Evolutionary conservation across 92 coral and sea anemone genomes (phyloP).

Genomic region (Epizoanthus ramosus): DNA sequence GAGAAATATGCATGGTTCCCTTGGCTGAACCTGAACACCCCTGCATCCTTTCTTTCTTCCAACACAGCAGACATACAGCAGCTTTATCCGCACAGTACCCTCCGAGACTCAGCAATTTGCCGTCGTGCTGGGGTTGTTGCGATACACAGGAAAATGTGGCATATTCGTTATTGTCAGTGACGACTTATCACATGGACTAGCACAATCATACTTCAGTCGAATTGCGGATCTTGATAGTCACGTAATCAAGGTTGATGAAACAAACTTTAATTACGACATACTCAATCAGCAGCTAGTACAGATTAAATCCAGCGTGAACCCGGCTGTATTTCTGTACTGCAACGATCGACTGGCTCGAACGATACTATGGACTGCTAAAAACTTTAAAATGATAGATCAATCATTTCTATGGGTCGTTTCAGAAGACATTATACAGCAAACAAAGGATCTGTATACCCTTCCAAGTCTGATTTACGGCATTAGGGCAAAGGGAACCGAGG

Average conservation of each 20-base stretch:
- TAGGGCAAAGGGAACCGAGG: conserved; percentile 34
- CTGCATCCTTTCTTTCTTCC: not conserved
- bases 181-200: conserved; percentile 70
- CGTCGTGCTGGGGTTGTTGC: conserved; percentile 58
- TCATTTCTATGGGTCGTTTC: conserved; percentile 78
- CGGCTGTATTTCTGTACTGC: conserved; percentile 67
- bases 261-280: conserved; percentile 7
- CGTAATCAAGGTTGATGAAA: conserved; percentile 53
- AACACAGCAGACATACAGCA: conserved; percentile 64
- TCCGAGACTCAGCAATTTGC: conserved; percentile 61
- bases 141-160: conserved; percentile 60
- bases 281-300: conserved; percentile 45
- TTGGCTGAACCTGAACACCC: not conserved
- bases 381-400: conserved; percentile 65
- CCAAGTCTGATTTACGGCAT: conserved; percentile 79
- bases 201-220: conserved; percentile 51
- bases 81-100: conserved; percentile 65
- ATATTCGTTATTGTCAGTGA: conserved; percentile 75
- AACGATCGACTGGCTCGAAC: conserved; percentile 54
- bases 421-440: conserved; percentile 53
- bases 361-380: conserved; percentile 79
- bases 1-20: no score
- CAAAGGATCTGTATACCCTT: conserved; percentile 45
- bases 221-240: conserved; percentile 33
- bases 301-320: conserved; percentile 67